phyloP scores from a whole-genome alignment of 2,113 vertebrate species.

The Cardinalis cardinalis region DNA sequence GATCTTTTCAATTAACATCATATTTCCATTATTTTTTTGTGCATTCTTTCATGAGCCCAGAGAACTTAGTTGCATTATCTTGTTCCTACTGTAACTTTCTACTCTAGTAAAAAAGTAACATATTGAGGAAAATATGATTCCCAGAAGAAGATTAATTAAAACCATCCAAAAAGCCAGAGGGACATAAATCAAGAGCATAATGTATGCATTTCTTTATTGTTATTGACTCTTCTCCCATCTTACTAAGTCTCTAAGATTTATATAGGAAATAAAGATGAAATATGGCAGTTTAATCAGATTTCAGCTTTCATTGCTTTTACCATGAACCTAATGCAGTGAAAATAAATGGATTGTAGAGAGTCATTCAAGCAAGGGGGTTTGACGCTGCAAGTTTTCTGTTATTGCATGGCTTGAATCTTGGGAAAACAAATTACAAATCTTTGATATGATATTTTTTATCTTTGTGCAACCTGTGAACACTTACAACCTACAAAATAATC shows the following conservation, averaged over 20 bases:
- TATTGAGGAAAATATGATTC: background rate
- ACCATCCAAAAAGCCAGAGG: background rate
- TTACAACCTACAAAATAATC: background rate
- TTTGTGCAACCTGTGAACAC: background rate
- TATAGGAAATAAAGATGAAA: slow-evolving; percentile 10
- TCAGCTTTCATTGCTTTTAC: background rate
- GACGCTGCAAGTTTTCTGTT: background rate
- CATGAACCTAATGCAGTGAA: background rate
- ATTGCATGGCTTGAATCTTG: background rate
- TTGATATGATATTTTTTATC: background rate
- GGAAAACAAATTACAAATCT: background rate
- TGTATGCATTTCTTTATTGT: background rate
- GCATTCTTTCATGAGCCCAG: background rate
- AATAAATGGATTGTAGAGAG: background rate
- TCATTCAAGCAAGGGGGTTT: background rate
- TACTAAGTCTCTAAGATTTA: background rate
- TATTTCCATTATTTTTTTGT: background rate
- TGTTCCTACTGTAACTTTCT: background rate
- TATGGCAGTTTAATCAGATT: background rate
- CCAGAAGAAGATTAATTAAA: background rate
- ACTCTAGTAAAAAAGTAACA: background rate
- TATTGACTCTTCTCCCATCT: background rate
- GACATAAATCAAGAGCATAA: background rate
- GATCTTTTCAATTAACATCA: background rate
- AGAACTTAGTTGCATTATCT: background rate